These are phyloP conservation scores for Gonatopus flavifemur DNA, from an alignment of 1,140 invertebrate genomes.

Conservation along the genomic window DNA sequence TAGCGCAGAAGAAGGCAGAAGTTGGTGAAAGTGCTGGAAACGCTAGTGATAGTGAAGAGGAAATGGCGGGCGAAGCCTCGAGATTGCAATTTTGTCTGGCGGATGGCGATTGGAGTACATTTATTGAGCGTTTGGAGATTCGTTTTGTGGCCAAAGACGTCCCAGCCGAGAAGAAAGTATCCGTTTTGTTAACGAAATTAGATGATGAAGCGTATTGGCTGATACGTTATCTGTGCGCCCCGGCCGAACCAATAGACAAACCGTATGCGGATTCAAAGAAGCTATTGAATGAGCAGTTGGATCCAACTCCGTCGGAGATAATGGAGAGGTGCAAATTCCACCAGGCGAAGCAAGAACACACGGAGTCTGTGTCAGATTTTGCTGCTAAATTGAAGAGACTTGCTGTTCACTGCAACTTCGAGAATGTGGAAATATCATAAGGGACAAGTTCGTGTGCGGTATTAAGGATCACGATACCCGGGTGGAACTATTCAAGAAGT, in stretches of 20 bases:
- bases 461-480: slow-evolving; percentile 8
- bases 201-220: slow-evolving; percentile 1
- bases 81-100: slow-evolving; percentile 11
- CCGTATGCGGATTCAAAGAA: neutral
- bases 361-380: slow-evolving; percentile 12
- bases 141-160: slow-evolving; percentile 6
- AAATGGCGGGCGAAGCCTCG: neutral
- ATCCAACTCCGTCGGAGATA: slow-evolving; percentile 4
- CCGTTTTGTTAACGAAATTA: slow-evolving; percentile 4
- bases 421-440: neutral
- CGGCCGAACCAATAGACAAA: slow-evolving; percentile 1
- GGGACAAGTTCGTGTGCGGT: slow-evolving; percentile 14
- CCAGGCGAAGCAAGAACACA: slow-evolving; percentile 3
- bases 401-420: slow-evolving; percentile 10
- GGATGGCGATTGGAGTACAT: slow-evolving; percentile 16
- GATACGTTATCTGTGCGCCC: slow-evolving; percentile 5
- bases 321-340: slow-evolving; percentile 12
- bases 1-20: no score
- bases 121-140: slow-evolving; percentile 11
- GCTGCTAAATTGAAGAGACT: slow-evolving; percentile 8
- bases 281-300: neutral
- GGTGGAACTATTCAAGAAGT: slow-evolving; percentile 9
- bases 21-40: neutral
- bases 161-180: slow-evolving; percentile 2
- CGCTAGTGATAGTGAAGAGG: neutral